Percentiles rank a stretch among this genome's conserved stretches.
phyloP scores from a whole-genome alignment of 2,888 invertebrate species.

The Heteropelma amictum region DNA sequence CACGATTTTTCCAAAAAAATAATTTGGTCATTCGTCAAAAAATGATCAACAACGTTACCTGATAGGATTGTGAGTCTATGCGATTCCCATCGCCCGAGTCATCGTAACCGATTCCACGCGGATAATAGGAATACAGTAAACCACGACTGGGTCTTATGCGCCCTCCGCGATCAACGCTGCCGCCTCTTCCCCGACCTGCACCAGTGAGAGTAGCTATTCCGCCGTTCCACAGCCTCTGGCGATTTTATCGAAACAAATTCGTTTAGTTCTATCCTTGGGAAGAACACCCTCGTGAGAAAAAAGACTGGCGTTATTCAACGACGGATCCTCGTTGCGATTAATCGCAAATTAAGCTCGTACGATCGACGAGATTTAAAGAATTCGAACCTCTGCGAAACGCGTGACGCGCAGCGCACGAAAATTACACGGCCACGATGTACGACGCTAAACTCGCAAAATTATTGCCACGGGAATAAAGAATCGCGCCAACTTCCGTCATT shows the following conservation, averaged over 20 bases:
- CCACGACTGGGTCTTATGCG: conserved; percentile 76
- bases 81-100: conserved; percentile 76
- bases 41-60: conserved; percentile 59
- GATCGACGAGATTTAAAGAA: background rate
- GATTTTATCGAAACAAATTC: conserved; percentile 53
- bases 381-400: too few relatives aligned
- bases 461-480: conserved; percentile 30
- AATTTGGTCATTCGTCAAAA: background rate
- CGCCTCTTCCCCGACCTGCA: conserved; percentile 72
- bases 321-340: background rate
- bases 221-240: conserved; percentile 80
- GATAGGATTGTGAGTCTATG: conserved; percentile 72
- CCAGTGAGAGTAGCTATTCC: conserved; percentile 80
- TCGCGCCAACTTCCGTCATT: conserved; percentile 60
- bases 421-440: background rate
- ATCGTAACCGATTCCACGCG: conserved; percentile 77
- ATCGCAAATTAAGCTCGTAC: background rate
- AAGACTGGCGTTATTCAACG: background rate
- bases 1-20: background rate
- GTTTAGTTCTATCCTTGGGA: background rate
- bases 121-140: conserved; percentile 76
- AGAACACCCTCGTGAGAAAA: background rate
- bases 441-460: conserved; percentile 37
- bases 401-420: background rate
- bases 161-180: conserved; percentile 77